Conservation (phyloP, 1,140 invertebrate species). For the Hyles vespertilio region DNA sequence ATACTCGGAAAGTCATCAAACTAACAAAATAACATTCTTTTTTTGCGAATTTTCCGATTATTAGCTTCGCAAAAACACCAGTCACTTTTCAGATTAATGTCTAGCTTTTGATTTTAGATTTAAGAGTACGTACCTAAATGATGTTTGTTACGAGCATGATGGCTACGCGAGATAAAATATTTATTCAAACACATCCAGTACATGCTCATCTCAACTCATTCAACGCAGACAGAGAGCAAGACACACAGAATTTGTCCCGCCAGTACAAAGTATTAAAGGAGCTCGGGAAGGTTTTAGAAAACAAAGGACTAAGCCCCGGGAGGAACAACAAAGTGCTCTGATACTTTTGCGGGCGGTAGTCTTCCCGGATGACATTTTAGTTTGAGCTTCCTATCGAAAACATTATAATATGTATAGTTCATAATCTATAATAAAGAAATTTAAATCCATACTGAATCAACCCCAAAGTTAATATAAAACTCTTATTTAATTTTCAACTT, state of each 20-base stretch:
- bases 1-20: too few relatives aligned
- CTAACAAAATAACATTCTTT: too few relatives aligned
- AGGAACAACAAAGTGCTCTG: slow-evolving; percentile 52
- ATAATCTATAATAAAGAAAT: not conserved
- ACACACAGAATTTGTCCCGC: slow-evolving; percentile 47
- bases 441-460: slow-evolving; percentile 4
- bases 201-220: slow-evolving; percentile 26
- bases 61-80: too few relatives aligned
- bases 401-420: not conserved
- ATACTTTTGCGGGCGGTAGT: slow-evolving; percentile 48
- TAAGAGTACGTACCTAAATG: too few relatives aligned
- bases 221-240: slow-evolving; percentile 32
- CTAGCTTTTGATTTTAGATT: too few relatives aligned
- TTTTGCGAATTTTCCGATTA: too few relatives aligned
- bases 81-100: too few relatives aligned
- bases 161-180: too few relatives aligned
- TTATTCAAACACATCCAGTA: not conserved
- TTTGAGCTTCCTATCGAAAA: slow-evolving; percentile 37
- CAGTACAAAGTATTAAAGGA: slow-evolving; percentile 62
- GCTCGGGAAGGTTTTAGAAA: slow-evolving; percentile 49
- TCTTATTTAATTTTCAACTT: too few relatives aligned
- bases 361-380: slow-evolving; percentile 45
- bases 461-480: too few relatives aligned
- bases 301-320: slow-evolving; percentile 57
- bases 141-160: too few relatives aligned